Percentiles rank a stretch among this genome's conserved stretches.
phyloP scores from a whole-genome alignment of 2,888 invertebrate species.

The Mactromeris polynyma region DNA sequence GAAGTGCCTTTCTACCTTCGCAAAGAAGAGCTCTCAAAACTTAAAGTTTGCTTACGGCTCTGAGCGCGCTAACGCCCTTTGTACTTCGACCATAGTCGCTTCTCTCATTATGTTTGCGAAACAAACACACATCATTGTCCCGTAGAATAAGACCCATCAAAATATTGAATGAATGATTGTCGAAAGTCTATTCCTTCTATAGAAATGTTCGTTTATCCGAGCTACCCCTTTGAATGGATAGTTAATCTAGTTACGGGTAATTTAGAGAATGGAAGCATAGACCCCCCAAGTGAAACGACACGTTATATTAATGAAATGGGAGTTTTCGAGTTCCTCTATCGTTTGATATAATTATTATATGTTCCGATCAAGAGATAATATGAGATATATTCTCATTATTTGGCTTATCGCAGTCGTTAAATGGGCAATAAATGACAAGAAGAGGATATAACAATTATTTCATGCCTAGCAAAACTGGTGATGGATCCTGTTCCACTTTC shows the following conservation, averaged over 20 bases:
- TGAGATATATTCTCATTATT: constrained; percentile 62
- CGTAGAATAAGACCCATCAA: constrained; percentile 31
- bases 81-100: background rate
- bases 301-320: constrained; percentile 68
- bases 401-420: constrained; percentile 54
- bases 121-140: constrained; percentile 42
- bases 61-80: background rate
- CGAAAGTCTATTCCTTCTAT: constrained; percentile 32
- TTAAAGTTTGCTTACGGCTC: background rate
- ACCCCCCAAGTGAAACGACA: constrained; percentile 67
- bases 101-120: constrained; percentile 41
- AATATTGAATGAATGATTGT: constrained; percentile 13
- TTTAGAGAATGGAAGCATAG: constrained; percentile 50
- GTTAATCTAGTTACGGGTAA: constrained; percentile 54
- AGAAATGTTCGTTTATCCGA: constrained; percentile 25
- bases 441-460: constrained; percentile 50
- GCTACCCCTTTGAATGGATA: constrained; percentile 40
- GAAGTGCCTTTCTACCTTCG: background rate
- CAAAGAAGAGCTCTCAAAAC: background rate
- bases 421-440: constrained; percentile 55
- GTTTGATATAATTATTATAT: constrained; percentile 70
- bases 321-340: constrained; percentile 52
- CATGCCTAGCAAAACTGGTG: background rate
- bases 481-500: background rate
- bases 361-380: constrained; percentile 62